A percentile compares a stretch with the other conserved stretches of the same genome.
Evolutionary conservation across 1,140 invertebrate genomes (phyloP).

Genomic region (Popillia japonica): DNA sequence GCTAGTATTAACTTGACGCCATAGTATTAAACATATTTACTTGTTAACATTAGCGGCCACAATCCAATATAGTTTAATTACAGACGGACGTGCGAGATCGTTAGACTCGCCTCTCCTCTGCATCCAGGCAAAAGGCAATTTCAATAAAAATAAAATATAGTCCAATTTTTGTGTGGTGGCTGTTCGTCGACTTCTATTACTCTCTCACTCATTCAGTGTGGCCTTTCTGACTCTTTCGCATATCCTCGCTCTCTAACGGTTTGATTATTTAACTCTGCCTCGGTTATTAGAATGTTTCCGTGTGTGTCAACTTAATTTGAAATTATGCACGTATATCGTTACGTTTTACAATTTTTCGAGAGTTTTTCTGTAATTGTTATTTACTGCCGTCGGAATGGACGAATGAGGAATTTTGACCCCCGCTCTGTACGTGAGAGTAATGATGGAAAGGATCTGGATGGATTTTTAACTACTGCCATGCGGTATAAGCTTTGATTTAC

Average conservation of each 20-base stretch:
- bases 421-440: not conserved
- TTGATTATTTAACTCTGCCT: constrained; percentile 39
- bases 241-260: constrained; percentile 23
- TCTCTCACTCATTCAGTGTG: not conserved
- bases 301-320: constrained; percentile 37
- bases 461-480: constrained; percentile 19
- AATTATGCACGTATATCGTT: constrained; percentile 36
- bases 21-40: constrained; percentile 50
- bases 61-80: constrained; percentile 51
- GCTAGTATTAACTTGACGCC: constrained; percentile 46
- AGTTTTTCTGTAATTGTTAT: constrained; percentile 31
- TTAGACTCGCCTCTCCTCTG: constrained; percentile 43
- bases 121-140: constrained; percentile 45
- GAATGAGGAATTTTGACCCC: constrained; percentile 18
- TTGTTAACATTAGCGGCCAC: constrained; percentile 48
- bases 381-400: constrained; percentile 28
- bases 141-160: constrained; percentile 51
- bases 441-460: constrained; percentile 30
- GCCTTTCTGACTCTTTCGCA: not conserved
- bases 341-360: constrained; percentile 34
- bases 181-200: constrained; percentile 25
- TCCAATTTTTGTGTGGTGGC: constrained; percentile 38
- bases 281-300: constrained; percentile 37
- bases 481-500: constrained; percentile 8
- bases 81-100: constrained; percentile 46